Base-by-base conservation (phyloP, 1,140 invertebrate species). In the Brachionus rotundiformis region DNA sequence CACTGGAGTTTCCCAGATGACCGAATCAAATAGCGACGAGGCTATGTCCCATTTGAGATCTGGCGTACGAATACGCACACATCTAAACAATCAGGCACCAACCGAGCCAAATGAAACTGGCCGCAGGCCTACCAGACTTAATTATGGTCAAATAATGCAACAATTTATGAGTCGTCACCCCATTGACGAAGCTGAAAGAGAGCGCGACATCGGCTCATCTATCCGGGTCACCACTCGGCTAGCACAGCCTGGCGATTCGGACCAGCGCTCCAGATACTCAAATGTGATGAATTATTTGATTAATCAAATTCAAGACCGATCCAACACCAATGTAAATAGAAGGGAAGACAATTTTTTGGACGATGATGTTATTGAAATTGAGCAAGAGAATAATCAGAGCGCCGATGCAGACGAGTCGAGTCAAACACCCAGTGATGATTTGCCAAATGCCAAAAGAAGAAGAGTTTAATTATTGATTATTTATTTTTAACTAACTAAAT, bases 401-500 rank as follows among this genome's bases (percentile, higher is more conserved):
- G 5, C 61, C 61, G 61, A 65, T 33, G 31, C 61, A 25, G 68
- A 73, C 4, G 19, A 73, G n/a, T 44, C 39, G 36, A 44, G 44
- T 73, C n/a, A 44, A 3, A 25, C 19, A 44, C 36, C 36, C 36
- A 44, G 29, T 25, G 68, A 73, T 73, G 39, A 71, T 41, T 39
- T 73, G 41, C 68, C 68, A 23, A 41, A 41, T 47, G 68, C 68
- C 19, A 73, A 73, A 73, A 41, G 68, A 25, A 73, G 68, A 73
- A 41, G 39, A 73, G 39, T 41, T 44, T 73, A 73, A 73, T 65
- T 65, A 65, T 65, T 54, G 23, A 54, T 31, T 65, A 31, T 65
- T 65, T 63, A 29, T 31, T 31, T 13, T 13, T 29, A 65, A 65
- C 29, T 29, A 65, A n/a, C 31, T 29, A 65, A 31, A 65, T 65